Percentiles rank a stretch among this genome's conserved stretches.
These are phyloP conservation scores for Phylloscopus whistleri DNA, from an alignment of 2,113 vertebrate species.

Conservation along the genomic window DNA sequence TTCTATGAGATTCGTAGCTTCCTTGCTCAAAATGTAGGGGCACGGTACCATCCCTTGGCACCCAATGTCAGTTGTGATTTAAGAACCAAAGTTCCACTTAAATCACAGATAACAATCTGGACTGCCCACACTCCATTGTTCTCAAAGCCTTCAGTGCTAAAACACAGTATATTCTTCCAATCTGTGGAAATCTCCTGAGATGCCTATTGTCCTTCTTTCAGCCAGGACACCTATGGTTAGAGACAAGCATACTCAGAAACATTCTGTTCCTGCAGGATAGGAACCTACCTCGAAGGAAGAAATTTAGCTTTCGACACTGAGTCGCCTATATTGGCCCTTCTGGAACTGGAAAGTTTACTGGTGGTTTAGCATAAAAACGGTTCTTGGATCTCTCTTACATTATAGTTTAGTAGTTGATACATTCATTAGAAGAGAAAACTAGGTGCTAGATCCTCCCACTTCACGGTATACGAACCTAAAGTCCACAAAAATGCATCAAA, in stretches of 20 bases:
- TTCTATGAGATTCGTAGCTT: background rate
- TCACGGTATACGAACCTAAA: background rate
- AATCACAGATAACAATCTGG: background rate
- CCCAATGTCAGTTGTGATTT: background rate
- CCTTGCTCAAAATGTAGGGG: background rate
- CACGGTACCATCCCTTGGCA: background rate
- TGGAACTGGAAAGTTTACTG: background rate
- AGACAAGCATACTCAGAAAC: background rate
- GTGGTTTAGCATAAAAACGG: background rate
- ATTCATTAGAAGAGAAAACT: background rate
- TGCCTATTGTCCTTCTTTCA: background rate
- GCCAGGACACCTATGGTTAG: background rate
- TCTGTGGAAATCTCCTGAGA: background rate
- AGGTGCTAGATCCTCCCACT: background rate
- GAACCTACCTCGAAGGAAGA: background rate
- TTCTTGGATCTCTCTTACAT: background rate
- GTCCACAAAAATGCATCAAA: background rate
- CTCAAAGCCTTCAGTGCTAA: background rate
- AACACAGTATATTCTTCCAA: background rate
- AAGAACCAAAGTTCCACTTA: background rate
- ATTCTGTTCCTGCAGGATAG: background rate
- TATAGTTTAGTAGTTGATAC: background rate
- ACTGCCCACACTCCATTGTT: background rate
- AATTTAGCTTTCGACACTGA: background rate
- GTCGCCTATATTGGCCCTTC: background rate